These are phyloP conservation scores for Podocnemis expansa DNA, from an alignment of 2,113 vertebrate species.

Conservation along the genomic window DNA sequence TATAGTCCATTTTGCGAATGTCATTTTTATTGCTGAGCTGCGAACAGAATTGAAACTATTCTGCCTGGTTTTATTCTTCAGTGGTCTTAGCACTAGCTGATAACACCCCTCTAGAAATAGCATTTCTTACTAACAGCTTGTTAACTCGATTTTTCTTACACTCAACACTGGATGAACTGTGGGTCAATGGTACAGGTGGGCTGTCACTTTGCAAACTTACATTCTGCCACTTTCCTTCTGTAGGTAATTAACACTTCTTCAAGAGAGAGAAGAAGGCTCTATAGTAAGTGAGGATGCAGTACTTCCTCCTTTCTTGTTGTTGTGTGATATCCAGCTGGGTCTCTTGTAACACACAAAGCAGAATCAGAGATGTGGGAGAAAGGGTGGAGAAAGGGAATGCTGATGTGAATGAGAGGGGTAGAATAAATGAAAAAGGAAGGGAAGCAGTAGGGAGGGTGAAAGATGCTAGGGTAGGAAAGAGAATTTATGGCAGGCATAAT, in stretches of 20 bases:
- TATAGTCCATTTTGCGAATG: neutral
- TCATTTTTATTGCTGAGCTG: neutral
- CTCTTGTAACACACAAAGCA: neutral
- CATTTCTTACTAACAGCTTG: neutral
- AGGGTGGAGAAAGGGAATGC: neutral
- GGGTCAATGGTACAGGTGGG: neutral
- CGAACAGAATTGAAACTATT: neutral
- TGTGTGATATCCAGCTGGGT: fast-evolving
- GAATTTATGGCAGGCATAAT: neutral
- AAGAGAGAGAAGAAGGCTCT: neutral
- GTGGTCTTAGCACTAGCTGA: neutral
- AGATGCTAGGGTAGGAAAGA: neutral
- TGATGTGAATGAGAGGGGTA: neutral
- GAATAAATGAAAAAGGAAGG: neutral
- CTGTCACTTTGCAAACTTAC: neutral
- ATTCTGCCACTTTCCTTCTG: neutral
- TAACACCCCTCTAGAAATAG: neutral
- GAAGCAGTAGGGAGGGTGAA: neutral
- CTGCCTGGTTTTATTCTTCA: neutral
- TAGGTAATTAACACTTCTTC: neutral
- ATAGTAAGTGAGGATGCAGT: neutral
- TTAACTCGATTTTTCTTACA: neutral
- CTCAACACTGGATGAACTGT: neutral
- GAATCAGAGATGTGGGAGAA: neutral
- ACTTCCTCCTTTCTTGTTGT: neutral